Evolutionary conservation across 1,140 invertebrate species (phyloP), one percentile per base, ranked within the genome.

Genomic region (Brachionus koreanus): DNA sequence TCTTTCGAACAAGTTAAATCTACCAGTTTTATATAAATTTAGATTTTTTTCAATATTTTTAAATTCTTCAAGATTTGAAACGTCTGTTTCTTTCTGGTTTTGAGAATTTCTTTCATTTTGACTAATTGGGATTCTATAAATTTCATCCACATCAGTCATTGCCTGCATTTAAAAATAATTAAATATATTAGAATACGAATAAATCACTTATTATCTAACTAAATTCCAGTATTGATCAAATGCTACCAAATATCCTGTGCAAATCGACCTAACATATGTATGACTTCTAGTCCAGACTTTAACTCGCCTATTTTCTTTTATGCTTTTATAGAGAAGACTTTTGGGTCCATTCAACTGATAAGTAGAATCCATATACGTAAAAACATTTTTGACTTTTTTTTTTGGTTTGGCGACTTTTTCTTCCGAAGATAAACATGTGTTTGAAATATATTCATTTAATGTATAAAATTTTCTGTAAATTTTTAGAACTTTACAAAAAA

Each of bases 181-280:
- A 67, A 83, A 12, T 35, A 65, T 13, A 57, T 23, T 23, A 63
- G 46, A 57, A 39, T 39, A 35, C 39, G 25, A 72, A 10, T 25
- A 29, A 77, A 10, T 33, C 19, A 12, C n/a, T 42, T 72, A 25
- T 16, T 39, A 76, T 83, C 84, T 85, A 69, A 88, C 88, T 82
- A 98, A 87, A 89, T 98, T 98, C 93, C 94, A 96, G 86, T 96
- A 94, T 87, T 95, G 96, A 88, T 98, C 96, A 88, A 96, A 98
- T 6, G 94, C 93, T 16, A 92, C 90, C 33, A 98, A 88, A 84
- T 91, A 93, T 3, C 93, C 96, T 77, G 92, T 92, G 83, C 94
- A 91, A 82, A 91, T 91, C 16, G 95, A 94, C 83, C 94, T 90
- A 19, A 97, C 89, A 10, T 87, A 85, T n/a, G 85, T 86, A 76